Evolutionary conservation across 2,888 invertebrate species (phyloP), one percentile per base, ranked within the genome.

Genomic region (Drosophila niveifrons): DNA sequence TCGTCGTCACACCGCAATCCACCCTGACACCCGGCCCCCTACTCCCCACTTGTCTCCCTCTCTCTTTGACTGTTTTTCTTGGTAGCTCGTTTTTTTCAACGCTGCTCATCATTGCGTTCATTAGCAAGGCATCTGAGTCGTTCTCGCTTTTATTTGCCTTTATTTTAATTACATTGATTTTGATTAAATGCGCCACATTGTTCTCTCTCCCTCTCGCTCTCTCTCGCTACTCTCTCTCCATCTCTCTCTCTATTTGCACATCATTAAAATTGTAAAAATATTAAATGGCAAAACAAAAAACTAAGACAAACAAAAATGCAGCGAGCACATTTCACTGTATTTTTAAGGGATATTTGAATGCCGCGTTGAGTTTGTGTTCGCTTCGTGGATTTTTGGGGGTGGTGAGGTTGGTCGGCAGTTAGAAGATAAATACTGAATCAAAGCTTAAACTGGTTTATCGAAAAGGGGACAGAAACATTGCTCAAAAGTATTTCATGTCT

Each of bases 261-360:
- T 91, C 91, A 91, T 92, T 91, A 91, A 91, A 91, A 91, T 90
- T 90, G 81, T 79, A 89, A 88, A 91, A 89, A 87, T 82, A 84
- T 78, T 77, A 82, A 85, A 89, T 80, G 81, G 78, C 71, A 73
- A 72, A 75, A 78, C 64, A 72, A 73, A 72, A 78, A 80, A 82
- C 82, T 74, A 82, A 81, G 78, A 74, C 64, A 78, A 88, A 83
- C 73, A 86, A 61, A 61, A 69, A 51, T 58, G 31, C 41, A 43
- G 31, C 50, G 34, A 11, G 34, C 34, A 34, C 44, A 52, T 44
- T 55, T 55, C 15, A 43, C 29, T 43, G 36, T 36, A 36, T 55
- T 43, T 48, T 23, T 23, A 39, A 50, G 56, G 44, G 56, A 62
- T 72, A 7, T 23, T 56, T 46, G 53, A 55, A 18, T 48, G 8